A percentile compares a stretch with the other conserved stretches of the same genome.
Conservation (phyloP, 2,113 vertebrate species). For the Hippoglossus stenolepis region DNA sequence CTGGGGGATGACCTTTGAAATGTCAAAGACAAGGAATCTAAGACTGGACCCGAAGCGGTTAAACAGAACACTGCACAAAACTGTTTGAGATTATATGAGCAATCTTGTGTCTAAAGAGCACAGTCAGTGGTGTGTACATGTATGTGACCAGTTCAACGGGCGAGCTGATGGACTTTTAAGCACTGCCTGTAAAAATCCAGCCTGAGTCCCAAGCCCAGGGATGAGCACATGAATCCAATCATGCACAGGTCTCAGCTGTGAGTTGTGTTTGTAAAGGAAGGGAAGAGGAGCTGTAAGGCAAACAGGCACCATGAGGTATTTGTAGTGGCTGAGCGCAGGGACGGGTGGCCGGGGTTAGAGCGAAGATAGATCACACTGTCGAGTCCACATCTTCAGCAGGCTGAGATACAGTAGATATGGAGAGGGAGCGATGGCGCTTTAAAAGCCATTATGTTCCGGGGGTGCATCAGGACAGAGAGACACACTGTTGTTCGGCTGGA, state of each 20-base stretch:
- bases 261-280: conserved; percentile 42
- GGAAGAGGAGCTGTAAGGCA: conserved; percentile 37
- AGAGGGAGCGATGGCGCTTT: conserved; percentile 26
- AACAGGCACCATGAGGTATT: conserved; percentile 35
- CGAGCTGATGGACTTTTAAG: conserved; percentile 58
- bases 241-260: conserved; percentile 55
- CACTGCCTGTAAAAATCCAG: conserved; percentile 10
- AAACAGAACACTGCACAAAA: conserved; percentile 23
- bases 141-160: conserved; percentile 24
- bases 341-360: conserved; percentile 32
- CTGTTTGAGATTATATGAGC: conserved; percentile 31
- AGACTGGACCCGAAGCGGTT: conserved; percentile 52
- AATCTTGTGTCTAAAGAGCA: conserved; percentile 39
- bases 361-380: conserved; percentile 51
- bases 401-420: conserved; percentile 40
- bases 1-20: conserved; percentile 70
- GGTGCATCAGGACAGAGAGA: conserved; percentile 6
- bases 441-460: conserved; percentile 41
- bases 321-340: conserved; percentile 27
- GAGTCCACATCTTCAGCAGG: conserved; percentile 32
- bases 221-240: conserved; percentile 57
- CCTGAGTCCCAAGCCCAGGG: conserved; percentile 18
- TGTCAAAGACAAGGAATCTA: conserved; percentile 56
- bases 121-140: conserved; percentile 7
- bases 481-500: conserved; percentile 5